phyloP scores from a whole-genome alignment of 2,888 invertebrate genomes.

The Gerosis bhagava region DNA sequence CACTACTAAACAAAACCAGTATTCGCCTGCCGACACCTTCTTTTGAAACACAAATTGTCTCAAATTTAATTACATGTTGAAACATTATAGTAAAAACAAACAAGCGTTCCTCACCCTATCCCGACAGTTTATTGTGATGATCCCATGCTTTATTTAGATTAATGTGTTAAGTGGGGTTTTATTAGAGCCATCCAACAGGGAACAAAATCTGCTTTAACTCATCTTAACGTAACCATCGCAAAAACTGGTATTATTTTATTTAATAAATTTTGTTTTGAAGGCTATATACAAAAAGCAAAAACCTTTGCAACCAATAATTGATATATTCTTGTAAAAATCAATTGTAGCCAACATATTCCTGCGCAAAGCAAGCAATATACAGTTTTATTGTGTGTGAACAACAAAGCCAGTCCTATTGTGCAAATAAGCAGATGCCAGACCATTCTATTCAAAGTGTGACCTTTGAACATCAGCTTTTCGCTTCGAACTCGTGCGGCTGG shows the following conservation, averaged over 20 bases:
- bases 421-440: conserved; percentile 59
- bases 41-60: conserved; percentile 10
- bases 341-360: conserved; percentile 31
- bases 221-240: too few relatives aligned
- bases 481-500: conserved; percentile 51
- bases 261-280: too few relatives aligned
- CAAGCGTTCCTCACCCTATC: conserved; percentile 38
- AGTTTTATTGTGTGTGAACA: conserved; percentile 46
- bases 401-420: conserved; percentile 48
- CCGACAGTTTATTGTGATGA: too few relatives aligned
- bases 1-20: conserved; percentile 31
- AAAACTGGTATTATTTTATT: too few relatives aligned
- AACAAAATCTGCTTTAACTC: too few relatives aligned
- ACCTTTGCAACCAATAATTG: too few relatives aligned
- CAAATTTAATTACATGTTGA: conserved; percentile 6
- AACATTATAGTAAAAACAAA: conserved; percentile 36
- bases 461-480: conserved; percentile 53
- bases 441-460: conserved; percentile 65
- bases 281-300: too few relatives aligned
- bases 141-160: too few relatives aligned
- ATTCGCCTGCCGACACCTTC: conserved; percentile 22
- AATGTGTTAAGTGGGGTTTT: too few relatives aligned
- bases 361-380: conserved; percentile 29
- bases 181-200: too few relatives aligned
- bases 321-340: conserved; percentile 30